Evolutionary conservation across 2,888 invertebrate species (phyloP).

Genomic region (Melangyna quadrimaculata): DNA sequence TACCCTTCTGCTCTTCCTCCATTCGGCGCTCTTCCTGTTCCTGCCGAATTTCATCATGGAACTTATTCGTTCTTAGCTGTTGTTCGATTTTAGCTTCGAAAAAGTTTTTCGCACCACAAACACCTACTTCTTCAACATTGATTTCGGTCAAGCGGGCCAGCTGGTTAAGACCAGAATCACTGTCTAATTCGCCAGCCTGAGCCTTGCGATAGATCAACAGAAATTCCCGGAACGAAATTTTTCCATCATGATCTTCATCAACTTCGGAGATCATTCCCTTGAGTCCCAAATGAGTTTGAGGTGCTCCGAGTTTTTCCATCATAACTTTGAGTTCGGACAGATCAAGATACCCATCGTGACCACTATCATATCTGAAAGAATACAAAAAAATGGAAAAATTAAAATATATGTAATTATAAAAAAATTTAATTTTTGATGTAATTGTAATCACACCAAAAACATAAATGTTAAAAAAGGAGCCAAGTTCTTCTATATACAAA

Average conservation of each 20-base stretch:
- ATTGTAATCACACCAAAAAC: no score
- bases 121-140: conserved; percentile 96
- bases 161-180: conserved; percentile 92
- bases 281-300: conserved; percentile 96
- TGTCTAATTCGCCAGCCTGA: conserved; percentile 92
- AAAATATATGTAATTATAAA: conserved; percentile 21
- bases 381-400: conserved; percentile 28
- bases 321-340: conserved; percentile 94
- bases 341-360: conserved; percentile 93
- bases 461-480: no score
- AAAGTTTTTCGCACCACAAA: conserved; percentile 96
- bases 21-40: conserved; percentile 94
- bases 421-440: not conserved
- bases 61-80: conserved; percentile 90
- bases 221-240: conserved; percentile 95
- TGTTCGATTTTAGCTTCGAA: conserved; percentile 98
- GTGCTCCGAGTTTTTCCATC: conserved; percentile 98
- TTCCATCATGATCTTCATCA: conserved; percentile 92
- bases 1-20: conserved; percentile 91
- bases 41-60: conserved; percentile 94
- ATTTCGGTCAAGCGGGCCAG: conserved; percentile 94
- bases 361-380: conserved; percentile 91
- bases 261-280: conserved; percentile 97
- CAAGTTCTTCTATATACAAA: no score
- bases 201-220: conserved; percentile 92